A percentile compares a stretch with the other conserved stretches of the same genome.
Conservation (phyloP, 2,888 invertebrate genomes). For the Orthonevra nobilis region DNA sequence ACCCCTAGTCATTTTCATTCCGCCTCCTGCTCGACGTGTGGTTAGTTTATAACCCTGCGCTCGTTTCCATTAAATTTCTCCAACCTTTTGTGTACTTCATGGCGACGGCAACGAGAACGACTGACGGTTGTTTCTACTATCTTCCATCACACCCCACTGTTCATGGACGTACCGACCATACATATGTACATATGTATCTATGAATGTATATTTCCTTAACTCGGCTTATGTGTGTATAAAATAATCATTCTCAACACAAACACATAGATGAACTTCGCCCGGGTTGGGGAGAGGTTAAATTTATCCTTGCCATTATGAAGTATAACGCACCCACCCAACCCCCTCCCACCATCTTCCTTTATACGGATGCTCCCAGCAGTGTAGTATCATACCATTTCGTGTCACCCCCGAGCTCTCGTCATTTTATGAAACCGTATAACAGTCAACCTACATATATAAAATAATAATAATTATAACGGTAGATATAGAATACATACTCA, state of each 20-base stretch:
- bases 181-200: not conserved
- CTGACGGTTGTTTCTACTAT: conserved; percentile 37
- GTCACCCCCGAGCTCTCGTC: conserved; percentile 60
- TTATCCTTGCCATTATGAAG: conserved; percentile 66
- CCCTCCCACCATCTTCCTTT: conserved; percentile 34
- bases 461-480: conserved; percentile 66
- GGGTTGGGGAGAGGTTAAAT: conserved; percentile 29
- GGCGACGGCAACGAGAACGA: no score
- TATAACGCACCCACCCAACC: conserved; percentile 26
- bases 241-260: conserved; percentile 56
- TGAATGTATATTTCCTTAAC: no score
- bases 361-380: conserved; percentile 44
- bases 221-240: conserved; percentile 39
- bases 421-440: conserved; percentile 69
- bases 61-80: conserved; percentile 66
- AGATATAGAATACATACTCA: conserved; percentile 30
- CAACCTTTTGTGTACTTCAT: conserved; percentile 65
- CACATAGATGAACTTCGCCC: conserved; percentile 41
- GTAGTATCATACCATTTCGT: conserved; percentile 45
- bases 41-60: conserved; percentile 69
- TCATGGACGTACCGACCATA: not conserved
- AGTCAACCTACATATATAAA: conserved; percentile 68
- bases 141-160: conserved; percentile 18
- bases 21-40: conserved; percentile 46
- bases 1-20: conserved; percentile 37